These are phyloP conservation scores for Tauraco hartlaubi DNA, from an alignment of 2,797 vertebrate genomes.

Conservation along the genomic window DNA sequence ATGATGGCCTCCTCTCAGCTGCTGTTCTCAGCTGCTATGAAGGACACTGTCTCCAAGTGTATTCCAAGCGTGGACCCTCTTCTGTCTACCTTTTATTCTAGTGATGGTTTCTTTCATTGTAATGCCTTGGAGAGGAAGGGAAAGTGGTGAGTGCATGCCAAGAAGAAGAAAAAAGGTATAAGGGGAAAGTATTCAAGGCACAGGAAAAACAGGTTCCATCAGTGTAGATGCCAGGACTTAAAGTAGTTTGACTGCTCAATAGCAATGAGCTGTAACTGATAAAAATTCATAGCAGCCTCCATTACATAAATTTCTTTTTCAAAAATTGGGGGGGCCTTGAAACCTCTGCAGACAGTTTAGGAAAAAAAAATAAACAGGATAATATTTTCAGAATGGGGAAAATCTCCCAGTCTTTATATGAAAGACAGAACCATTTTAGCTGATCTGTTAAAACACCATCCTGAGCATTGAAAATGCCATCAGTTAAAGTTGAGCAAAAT, in stretches of 20 bases:
- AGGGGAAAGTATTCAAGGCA: not conserved
- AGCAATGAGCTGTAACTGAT: not conserved
- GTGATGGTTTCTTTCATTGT: not conserved
- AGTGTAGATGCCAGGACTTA: not conserved
- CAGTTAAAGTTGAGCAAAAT: not conserved
- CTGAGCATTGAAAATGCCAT: not conserved
- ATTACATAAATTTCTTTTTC: not conserved
- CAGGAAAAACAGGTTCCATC: not conserved
- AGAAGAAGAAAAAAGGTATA: not conserved
- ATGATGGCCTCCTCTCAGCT: not conserved
- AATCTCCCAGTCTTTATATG: not conserved
- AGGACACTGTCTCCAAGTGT: not conserved
- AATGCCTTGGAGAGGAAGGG: not conserved
- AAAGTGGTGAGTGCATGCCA: not conserved
- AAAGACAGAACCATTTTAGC: not conserved
- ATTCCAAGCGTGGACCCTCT: not conserved
- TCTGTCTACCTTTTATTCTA: not conserved
- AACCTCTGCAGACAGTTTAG: not conserved
- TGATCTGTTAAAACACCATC: not conserved
- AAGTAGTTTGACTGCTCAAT: not conserved
- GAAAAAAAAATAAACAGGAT: not conserved
- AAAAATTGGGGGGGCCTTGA: not conserved
- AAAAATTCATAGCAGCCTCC: not conserved
- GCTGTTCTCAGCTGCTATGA: not conserved
- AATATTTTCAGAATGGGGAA: not conserved